A percentile compares a stretch with the other conserved stretches of the same genome.
phyloP scores from a whole-genome alignment of 1,140 invertebrate species.

The Papilio helenus region DNA sequence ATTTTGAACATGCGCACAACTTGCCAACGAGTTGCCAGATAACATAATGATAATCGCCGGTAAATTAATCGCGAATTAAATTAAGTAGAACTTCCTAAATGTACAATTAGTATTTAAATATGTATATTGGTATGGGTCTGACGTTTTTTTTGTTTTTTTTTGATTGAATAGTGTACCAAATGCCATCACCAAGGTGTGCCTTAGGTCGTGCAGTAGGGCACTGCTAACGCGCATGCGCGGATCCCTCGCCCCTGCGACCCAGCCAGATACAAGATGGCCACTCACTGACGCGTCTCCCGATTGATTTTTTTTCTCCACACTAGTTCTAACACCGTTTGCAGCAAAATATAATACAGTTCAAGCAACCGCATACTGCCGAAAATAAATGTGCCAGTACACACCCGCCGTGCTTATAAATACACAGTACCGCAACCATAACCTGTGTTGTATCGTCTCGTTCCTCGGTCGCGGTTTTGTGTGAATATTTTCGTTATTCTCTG shows the following conservation, averaged over 20 bases:
- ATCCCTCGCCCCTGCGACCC: constrained; percentile 45
- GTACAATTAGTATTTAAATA: background rate
- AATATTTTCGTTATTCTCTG: constrained; percentile 27
- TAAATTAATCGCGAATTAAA: background rate
- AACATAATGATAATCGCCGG: background rate
- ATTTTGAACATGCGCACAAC: background rate
- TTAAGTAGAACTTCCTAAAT: background rate
- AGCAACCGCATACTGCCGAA: constrained; percentile 42
- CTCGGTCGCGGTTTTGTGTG: constrained; percentile 11
- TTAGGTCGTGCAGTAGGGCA: background rate
- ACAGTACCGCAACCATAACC: constrained; percentile 36
- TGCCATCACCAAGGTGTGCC: background rate
- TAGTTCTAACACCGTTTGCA: constrained; percentile 43
- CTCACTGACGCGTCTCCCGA: constrained; percentile 54
- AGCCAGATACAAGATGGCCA: constrained; percentile 64
- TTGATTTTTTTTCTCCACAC: constrained; percentile 64
- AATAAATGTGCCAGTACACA: constrained; percentile 36
- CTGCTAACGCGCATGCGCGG: constrained; percentile 54
- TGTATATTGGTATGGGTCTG: background rate
- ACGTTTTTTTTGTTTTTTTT: too few species aligned
- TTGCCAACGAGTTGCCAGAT: background rate
- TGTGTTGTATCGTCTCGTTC: constrained; percentile 26
- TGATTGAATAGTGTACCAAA: background rate
- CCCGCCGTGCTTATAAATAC: constrained; percentile 41
- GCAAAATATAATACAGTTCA: constrained; percentile 39